Conservation (phyloP, 2,888 invertebrate genomes). For the Drosophila anomelani region DNA sequence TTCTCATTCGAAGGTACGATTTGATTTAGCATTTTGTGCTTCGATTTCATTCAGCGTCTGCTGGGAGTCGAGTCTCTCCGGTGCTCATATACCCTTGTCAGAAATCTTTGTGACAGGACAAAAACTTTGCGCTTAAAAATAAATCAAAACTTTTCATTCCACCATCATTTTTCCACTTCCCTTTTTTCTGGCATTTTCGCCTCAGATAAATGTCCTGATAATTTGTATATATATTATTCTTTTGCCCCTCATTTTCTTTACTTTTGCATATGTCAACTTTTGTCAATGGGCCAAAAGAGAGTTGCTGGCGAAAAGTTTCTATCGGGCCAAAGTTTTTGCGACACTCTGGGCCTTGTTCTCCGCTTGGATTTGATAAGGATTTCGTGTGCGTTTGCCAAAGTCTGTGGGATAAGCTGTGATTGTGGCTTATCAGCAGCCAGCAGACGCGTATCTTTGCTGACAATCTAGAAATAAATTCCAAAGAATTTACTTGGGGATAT, state of each 20-base stretch:
- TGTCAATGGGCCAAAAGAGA: slow-evolving; percentile 76
- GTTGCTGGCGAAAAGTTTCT: slow-evolving; percentile 39
- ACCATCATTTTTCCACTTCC: slow-evolving; percentile 56
- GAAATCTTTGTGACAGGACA: slow-evolving; percentile 71
- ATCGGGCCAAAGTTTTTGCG: slow-evolving; percentile 39
- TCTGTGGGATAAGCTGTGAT: slow-evolving; percentile 34
- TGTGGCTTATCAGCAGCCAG: slow-evolving; percentile 22
- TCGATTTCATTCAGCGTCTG: slow-evolving; percentile 48
- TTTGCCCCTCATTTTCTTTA: slow-evolving; percentile 24
- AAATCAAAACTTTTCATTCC: slow-evolving; percentile 79
- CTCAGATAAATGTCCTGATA: slow-evolving; percentile 78
- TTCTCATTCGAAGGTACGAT: slow-evolving; percentile 24
- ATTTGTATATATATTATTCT: slow-evolving; percentile 61
- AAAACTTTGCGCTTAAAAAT: slow-evolving; percentile 78
- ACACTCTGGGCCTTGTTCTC: slow-evolving; percentile 31
- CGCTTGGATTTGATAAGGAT: slow-evolving; percentile 34
- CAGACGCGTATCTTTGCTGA: slow-evolving; percentile 5
- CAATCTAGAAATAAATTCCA: neutral
- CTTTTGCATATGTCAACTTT: slow-evolving; percentile 79
- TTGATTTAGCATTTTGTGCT: slow-evolving; percentile 72
- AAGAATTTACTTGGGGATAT: neutral
- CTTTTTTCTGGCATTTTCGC: slow-evolving; percentile 12
- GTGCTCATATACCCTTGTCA: slow-evolving; percentile 68
- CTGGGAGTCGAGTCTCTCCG: slow-evolving; percentile 16
- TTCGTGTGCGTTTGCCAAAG: slow-evolving; percentile 11